phyloP scores from a whole-genome alignment of 1,140 invertebrate genomes.

The Laupala kohalensis region DNA sequence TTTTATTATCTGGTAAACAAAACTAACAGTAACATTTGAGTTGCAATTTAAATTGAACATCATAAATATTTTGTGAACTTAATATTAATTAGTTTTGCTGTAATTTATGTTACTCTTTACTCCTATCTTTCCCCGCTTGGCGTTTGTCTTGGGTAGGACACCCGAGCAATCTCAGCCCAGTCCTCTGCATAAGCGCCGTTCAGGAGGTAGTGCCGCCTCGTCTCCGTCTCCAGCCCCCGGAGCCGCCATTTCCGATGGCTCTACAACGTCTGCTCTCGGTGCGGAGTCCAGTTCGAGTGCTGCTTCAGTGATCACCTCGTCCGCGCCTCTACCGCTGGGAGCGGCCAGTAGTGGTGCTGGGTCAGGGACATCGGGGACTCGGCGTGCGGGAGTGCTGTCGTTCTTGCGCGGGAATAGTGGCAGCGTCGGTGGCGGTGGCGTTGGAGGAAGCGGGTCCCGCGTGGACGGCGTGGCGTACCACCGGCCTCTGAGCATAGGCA shows the following conservation, averaged over 20 bases:
- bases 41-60: too few relatives aligned
- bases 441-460: constrained; percentile 72
- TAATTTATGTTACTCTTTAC: too few relatives aligned
- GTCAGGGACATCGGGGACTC: background rate
- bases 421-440: constrained; percentile 45
- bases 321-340: background rate
- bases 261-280: background rate
- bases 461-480: constrained; percentile 81
- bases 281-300: background rate
- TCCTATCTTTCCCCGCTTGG: too few relatives aligned
- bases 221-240: background rate
- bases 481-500: constrained; percentile 50
- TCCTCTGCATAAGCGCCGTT: background rate
- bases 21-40: too few relatives aligned
- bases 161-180: background rate
- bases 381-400: constrained; percentile 6
- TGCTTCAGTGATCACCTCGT: background rate
- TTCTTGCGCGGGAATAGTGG: constrained; percentile 44
- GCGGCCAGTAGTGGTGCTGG: background rate
- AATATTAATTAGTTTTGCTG: too few relatives aligned
- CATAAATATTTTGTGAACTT: too few relatives aligned
- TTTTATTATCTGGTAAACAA: too few relatives aligned
- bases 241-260: background rate
- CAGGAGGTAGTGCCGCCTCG: background rate
- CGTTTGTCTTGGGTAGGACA: too few relatives aligned